Evolutionary conservation across 2,797 vertebrate species (phyloP).

Genomic region (Peromyscus eremicus): DNA sequence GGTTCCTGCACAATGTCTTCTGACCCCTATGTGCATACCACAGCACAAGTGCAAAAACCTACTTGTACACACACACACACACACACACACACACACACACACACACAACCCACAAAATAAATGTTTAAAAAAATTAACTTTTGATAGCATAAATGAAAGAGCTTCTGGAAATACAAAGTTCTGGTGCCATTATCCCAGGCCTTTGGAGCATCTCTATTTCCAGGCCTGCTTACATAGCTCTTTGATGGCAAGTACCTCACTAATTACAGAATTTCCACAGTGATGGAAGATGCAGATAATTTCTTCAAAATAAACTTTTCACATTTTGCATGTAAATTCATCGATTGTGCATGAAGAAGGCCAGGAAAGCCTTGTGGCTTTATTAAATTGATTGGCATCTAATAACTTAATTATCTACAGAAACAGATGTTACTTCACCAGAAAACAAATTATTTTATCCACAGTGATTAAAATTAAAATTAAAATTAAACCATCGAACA

Average conservation of each 20-base stretch:
- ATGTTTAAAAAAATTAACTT: neutral
- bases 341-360: conserved; percentile 86
- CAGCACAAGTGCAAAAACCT: neutral
- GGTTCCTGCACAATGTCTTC: too few species aligned
- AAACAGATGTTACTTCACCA: conserved; percentile 87
- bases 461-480: too few species aligned
- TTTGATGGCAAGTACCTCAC: neutral
- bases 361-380: conserved; percentile 80
- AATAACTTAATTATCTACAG: conserved; percentile 88
- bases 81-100: neutral
- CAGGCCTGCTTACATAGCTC: neutral
- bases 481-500: conserved; percentile 77
- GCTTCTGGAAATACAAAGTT: neutral
- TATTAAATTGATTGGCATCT: conserved; percentile 86
- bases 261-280: conserved; percentile 36
- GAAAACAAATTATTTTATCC: conserved; percentile 84
- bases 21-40: neutral
- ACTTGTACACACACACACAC: too few species aligned
- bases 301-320: conserved; percentile 72
- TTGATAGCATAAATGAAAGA: neutral
- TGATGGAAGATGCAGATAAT: conserved; percentile 54
- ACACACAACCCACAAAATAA: neutral
- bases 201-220: conserved; percentile 2
- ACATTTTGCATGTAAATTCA: conserved; percentile 85
- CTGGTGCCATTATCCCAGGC: neutral